Conservation (phyloP, 2,113 vertebrate genomes). For the Hydrochoerus hydrochaeris region DNA sequence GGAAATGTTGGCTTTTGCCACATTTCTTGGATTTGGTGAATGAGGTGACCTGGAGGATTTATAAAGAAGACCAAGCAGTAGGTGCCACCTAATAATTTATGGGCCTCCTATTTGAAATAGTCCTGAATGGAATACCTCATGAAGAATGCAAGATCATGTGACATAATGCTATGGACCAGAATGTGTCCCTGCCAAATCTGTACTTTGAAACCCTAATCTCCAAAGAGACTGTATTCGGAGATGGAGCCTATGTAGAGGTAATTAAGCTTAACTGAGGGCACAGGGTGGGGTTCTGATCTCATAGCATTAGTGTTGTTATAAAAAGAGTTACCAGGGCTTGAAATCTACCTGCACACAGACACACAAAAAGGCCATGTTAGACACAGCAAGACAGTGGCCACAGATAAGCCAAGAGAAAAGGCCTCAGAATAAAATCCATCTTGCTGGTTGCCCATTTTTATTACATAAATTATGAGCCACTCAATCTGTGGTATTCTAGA, state of each 20-base stretch:
- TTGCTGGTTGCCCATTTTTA: neutral
- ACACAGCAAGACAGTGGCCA: neutral
- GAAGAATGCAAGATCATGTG: neutral
- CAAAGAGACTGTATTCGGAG: neutral
- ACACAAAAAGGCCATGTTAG: neutral
- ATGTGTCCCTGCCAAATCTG: neutral
- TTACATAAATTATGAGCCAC: neutral
- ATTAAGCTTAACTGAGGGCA: neutral
- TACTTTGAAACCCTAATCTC: neutral
- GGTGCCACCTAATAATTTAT: neutral
- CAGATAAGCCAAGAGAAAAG: neutral
- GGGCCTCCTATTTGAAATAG: neutral
- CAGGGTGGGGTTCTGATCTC: neutral
- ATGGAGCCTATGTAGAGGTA: neutral
- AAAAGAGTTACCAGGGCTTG: neutral
- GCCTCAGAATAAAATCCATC: neutral
- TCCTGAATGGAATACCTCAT: neutral
- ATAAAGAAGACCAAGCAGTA: neutral
- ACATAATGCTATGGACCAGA: neutral
- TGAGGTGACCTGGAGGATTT: neutral
- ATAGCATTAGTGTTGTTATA: neutral
- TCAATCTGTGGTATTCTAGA: neutral
- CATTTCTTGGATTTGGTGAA: neutral
- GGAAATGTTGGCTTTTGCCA: neutral
- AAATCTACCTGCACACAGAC: neutral